Conservation (phyloP, 1,140 invertebrate species). For the Nasonia longicornis region DNA sequence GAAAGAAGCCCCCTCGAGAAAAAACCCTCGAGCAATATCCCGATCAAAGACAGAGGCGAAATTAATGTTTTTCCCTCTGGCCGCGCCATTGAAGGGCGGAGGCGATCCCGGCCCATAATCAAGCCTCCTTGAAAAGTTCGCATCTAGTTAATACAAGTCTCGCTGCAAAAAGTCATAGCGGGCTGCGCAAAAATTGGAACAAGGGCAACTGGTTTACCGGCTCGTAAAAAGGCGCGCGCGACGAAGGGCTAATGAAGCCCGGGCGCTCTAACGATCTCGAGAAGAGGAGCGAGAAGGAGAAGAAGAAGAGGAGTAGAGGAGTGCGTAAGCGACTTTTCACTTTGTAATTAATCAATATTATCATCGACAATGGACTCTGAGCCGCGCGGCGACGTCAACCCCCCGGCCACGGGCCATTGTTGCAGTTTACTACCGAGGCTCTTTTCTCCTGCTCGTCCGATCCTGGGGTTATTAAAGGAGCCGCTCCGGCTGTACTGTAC, state of each 20-base stretch:
- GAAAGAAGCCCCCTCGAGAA: background rate
- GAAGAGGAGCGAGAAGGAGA: background rate
- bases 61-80: constrained; percentile 39
- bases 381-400: background rate
- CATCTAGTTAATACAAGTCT: constrained; percentile 22
- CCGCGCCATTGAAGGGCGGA: background rate
- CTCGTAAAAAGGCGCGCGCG: constrained; percentile 15
- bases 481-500: constrained; percentile 46
- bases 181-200: constrained; percentile 26
- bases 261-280: constrained; percentile 46
- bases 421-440: constrained; percentile 51
- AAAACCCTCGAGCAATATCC: constrained; percentile 3
- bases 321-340: constrained; percentile 49
- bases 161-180: background rate
- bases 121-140: background rate
- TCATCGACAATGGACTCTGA: constrained; percentile 54
- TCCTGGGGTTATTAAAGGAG: constrained; percentile 37
- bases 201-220: constrained; percentile 36
- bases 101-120: constrained; percentile 34
- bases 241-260: constrained; percentile 48
- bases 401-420: constrained; percentile 50
- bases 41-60: constrained; percentile 33
- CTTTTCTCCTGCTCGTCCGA: constrained; percentile 46
- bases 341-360: constrained; percentile 63
- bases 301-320: constrained; percentile 12